Conservation (phyloP, 2,888 invertebrate species). For the Microctonus hyperodae region DNA sequence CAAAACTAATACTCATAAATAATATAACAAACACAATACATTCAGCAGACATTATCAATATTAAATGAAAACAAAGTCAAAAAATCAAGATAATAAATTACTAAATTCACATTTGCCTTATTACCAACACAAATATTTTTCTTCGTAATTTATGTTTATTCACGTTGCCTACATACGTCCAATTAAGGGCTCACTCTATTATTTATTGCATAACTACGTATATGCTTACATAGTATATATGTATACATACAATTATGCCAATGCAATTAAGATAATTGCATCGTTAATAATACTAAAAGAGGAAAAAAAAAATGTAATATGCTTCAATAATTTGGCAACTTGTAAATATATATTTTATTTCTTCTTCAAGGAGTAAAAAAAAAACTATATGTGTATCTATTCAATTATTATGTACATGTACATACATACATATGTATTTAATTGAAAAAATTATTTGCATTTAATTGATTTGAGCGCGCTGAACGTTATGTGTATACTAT, state of each 20-base stretch:
- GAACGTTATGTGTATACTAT: background rate
- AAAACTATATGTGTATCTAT: background rate
- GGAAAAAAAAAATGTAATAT: background rate
- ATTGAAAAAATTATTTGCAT: background rate
- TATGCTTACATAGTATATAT: background rate
- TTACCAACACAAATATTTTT: background rate
- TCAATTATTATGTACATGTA: background rate
- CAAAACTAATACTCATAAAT: background rate
- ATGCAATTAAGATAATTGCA: background rate
- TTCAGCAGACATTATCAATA: background rate
- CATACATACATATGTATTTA: background rate
- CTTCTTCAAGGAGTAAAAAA: background rate
- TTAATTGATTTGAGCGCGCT: background rate
- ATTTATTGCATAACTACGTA: background rate
- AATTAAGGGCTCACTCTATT: background rate
- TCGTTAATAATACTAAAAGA: background rate
- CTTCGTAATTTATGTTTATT: background rate
- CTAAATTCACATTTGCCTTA: constrained; percentile 3
- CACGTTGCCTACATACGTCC: background rate
- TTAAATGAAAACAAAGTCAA: background rate
- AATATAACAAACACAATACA: background rate
- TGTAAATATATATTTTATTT: constrained; percentile 7
- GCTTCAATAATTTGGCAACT: background rate
- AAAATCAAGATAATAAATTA: background rate
- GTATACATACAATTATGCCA: background rate